These are phyloP conservation scores for Petromus typicus DNA, from an alignment of 2,113 vertebrate species.

Conservation along the genomic window DNA sequence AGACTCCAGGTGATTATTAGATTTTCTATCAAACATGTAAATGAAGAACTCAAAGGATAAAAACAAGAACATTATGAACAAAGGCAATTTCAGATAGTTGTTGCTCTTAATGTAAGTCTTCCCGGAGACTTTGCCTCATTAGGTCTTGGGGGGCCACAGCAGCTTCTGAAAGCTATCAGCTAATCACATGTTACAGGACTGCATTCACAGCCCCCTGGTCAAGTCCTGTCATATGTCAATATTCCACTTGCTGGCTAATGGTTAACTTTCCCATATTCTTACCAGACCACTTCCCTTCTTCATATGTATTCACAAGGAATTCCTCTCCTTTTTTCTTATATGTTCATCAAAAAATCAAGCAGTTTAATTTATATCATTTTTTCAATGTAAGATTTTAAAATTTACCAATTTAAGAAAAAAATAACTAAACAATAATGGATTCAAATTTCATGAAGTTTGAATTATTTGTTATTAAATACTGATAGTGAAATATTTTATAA, in stretches of 20 bases:
- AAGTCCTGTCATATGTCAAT: neutral
- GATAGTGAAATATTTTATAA: neutral
- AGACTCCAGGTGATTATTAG: too few relatives aligned
- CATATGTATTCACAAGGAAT: neutral
- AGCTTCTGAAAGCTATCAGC: rapidly evolving
- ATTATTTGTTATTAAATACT: neutral
- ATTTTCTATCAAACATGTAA: neutral
- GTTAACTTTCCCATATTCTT: neutral
- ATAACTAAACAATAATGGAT: neutral
- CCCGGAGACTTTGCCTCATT: rapidly evolving
- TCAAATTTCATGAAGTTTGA: neutral
- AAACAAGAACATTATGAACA: neutral
- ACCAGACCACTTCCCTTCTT: neutral
- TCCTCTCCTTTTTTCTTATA: neutral
- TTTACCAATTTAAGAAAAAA: neutral
- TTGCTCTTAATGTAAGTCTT: too few relatives aligned
- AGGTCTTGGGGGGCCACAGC: neutral
- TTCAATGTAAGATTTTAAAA: neutral
- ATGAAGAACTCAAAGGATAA: neutral
- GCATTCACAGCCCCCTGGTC: rapidly evolving
- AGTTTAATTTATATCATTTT: neutral
- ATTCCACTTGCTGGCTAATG: neutral
- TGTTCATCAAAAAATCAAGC: neutral
- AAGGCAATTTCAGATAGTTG: neutral
- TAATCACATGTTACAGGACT: rapidly evolving